These are phyloP conservation scores for Campylorhamphus procurvoides DNA, from an alignment of 2,113 vertebrate species.

Conservation along the genomic window DNA sequence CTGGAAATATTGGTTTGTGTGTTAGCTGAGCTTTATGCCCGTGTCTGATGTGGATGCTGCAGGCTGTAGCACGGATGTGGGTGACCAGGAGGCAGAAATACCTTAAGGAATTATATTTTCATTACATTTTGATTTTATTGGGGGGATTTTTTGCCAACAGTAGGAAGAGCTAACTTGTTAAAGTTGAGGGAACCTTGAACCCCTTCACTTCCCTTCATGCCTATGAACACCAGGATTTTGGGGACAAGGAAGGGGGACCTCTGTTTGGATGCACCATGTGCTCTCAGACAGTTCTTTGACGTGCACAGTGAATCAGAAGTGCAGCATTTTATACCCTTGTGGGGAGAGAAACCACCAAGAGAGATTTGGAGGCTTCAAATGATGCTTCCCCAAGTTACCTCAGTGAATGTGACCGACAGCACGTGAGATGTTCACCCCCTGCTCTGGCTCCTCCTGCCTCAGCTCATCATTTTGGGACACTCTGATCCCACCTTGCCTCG, in stretches of 20 bases:
- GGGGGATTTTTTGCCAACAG: background rate
- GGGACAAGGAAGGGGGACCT: background rate
- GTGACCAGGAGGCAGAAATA: background rate
- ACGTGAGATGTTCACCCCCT: background rate
- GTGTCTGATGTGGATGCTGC: background rate
- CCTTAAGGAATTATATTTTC: background rate
- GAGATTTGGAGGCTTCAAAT: background rate
- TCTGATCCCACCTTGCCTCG: fast-evolving
- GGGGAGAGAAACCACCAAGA: background rate
- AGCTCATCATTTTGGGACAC: background rate
- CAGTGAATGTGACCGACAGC: background rate
- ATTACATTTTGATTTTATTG: background rate
- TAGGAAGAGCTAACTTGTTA: background rate
- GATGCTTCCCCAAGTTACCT: background rate
- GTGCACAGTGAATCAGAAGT: fast-evolving
- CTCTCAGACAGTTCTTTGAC: background rate
- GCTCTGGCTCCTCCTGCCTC: background rate
- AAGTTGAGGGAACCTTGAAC: background rate
- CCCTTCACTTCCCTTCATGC: background rate
- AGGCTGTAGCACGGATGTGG: background rate
- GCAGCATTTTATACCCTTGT: background rate
- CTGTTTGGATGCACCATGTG: fast-evolving
- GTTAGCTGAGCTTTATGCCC: background rate
- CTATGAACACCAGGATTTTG: background rate
- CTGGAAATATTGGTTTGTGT: background rate